These are phyloP conservation scores for Pan troglodytes DNA, from an alignment of 2,113 vertebrate genomes.

Conservation along the genomic window NHGRI_mPanTro3-v2.1_pri NC_072408.2:125891501-125892000, in stretches of 20 bases:
- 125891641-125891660: neutral
- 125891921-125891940: conserved; percentile 66
- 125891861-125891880: conserved; percentile 74
- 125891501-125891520: neutral
- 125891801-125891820: conserved; percentile 4
- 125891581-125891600: neutral
- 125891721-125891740: neutral
- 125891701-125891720: neutral
- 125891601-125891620: accelerated
- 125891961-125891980: conserved; percentile 68
- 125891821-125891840: neutral
- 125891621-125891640: accelerated
- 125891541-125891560: neutral
- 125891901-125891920: conserved; percentile 49
- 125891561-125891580: neutral
- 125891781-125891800: neutral
- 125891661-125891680: neutral
- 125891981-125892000: conserved; percentile 62
- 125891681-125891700: neutral
- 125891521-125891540: neutral
- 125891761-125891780: neutral
- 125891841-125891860: conserved; percentile 68
- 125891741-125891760: neutral
- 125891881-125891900: conserved; percentile 74
- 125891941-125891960: conserved; percentile 69